Evolutionary conservation across 2,113 vertebrate species (phyloP).

Genomic region (Engystomops pustulosus): DNA sequence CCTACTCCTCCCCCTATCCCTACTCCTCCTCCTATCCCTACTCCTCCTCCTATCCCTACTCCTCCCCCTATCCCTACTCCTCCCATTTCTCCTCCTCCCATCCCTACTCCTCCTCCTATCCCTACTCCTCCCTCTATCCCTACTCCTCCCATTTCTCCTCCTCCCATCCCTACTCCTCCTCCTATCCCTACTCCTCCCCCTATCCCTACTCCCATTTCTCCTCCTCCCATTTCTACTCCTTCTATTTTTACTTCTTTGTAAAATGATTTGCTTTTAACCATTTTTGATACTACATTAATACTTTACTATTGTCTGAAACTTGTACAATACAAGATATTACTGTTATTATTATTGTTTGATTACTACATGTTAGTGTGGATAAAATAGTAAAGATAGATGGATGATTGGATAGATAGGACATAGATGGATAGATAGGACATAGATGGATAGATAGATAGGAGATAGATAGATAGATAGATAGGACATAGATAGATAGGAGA

Average conservation of each 20-base stretch:
- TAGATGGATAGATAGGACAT: no score
- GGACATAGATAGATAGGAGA: background rate
- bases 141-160: background rate
- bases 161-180: background rate
- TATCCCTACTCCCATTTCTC: no score
- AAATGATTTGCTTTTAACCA: background rate
- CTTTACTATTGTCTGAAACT: background rate
- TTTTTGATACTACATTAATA: background rate
- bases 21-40: background rate
- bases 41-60: background rate
- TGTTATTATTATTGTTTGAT: background rate
- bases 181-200: background rate
- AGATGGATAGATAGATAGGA: background rate
- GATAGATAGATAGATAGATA: constrained; percentile 13
- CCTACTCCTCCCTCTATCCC: background rate
- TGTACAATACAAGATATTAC: background rate
- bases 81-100: background rate
- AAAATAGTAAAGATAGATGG: background rate
- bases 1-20: background rate
- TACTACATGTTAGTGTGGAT: background rate
- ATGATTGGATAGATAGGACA: background rate
- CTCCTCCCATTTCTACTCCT: background rate
- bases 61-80: no score
- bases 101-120: background rate
- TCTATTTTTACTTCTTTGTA: background rate